A percentile compares a stretch with the other conserved stretches of the same genome.
These are phyloP conservation scores for Ophioninae sp. DNA, from an alignment of 2,888 invertebrate genomes.

Conservation along the genomic window DNA sequence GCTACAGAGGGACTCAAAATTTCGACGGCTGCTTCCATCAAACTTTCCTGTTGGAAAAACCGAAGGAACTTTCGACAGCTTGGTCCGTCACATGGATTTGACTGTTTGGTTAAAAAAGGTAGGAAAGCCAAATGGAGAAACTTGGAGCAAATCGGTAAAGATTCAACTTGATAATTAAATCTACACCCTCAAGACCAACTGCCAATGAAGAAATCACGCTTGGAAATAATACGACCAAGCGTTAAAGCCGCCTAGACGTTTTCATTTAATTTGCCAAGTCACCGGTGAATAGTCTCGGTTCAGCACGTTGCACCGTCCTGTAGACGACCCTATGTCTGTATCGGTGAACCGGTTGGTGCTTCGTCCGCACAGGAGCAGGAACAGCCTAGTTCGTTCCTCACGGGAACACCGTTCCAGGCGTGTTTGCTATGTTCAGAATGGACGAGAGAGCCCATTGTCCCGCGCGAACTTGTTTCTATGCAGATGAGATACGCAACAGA, in stretches of 20 bases:
- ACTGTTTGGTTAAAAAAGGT: too few species aligned
- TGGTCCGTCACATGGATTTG: background rate
- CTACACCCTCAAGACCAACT: background rate
- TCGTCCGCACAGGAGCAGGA: constrained; percentile 55
- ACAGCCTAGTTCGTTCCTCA: constrained; percentile 72
- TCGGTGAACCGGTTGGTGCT: background rate
- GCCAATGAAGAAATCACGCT: background rate
- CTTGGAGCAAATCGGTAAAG: too few species aligned
- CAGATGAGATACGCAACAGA: constrained; percentile 77
- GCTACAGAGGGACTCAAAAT: constrained; percentile 51
- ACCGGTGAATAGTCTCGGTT: constrained; percentile 27
- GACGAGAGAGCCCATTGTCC: constrained; percentile 78
- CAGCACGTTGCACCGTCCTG: constrained; percentile 50
- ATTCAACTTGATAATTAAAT: background rate
- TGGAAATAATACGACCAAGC: background rate
- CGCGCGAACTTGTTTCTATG: constrained; percentile 79
- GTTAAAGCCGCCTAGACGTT: constrained; percentile 19
- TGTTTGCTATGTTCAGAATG: constrained; percentile 78
- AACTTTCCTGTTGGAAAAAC: background rate
- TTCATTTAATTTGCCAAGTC: constrained; percentile 19
- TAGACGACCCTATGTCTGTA: constrained; percentile 17
- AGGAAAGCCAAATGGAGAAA: too few species aligned
- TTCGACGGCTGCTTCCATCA: background rate
- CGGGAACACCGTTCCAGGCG: constrained; percentile 74
- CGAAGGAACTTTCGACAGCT: background rate